Conservation (phyloP, 2,797 vertebrate genomes). For the Eulemur albifrons region DNA sequence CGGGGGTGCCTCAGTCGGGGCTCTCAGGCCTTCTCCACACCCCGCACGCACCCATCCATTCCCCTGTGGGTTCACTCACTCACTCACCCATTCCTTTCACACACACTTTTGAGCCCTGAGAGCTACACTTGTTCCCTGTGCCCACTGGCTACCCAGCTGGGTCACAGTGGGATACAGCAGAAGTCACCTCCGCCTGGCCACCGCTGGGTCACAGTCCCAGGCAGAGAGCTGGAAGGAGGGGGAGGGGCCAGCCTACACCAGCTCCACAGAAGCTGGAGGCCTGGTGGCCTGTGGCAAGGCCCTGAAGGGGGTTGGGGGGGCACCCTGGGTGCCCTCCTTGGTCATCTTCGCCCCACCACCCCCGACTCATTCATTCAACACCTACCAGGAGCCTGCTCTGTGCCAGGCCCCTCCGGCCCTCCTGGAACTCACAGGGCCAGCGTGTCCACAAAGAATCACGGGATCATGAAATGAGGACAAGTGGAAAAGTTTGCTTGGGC, state of each 20-base stretch:
- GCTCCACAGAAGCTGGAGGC: neutral
- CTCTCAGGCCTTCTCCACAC: neutral
- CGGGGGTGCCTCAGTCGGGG: accelerated
- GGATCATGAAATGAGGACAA: neutral
- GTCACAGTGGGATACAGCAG: neutral
- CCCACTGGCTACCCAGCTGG: neutral
- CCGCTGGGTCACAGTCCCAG: neutral
- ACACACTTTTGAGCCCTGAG: neutral
- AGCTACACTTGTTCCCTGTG: neutral
- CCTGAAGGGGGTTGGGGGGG: accelerated
- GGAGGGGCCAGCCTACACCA: too few species aligned
- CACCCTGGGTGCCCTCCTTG: neutral
- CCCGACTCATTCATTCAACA: neutral
- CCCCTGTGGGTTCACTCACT: neutral
- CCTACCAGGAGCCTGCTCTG: neutral
- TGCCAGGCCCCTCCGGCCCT: neutral
- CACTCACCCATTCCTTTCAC: too few species aligned
- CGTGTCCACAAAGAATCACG: neutral
- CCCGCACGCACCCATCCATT: too few species aligned
- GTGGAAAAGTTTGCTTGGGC: accelerated
- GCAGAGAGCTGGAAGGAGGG: neutral
- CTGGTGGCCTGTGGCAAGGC: neutral
- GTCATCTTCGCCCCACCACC: neutral
- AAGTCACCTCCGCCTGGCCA: neutral
- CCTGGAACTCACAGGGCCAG: neutral